These are phyloP conservation scores for Etia nguti DNA, from an alignment of 2,113 vertebrate genomes.

Conservation along the genomic window DNA sequence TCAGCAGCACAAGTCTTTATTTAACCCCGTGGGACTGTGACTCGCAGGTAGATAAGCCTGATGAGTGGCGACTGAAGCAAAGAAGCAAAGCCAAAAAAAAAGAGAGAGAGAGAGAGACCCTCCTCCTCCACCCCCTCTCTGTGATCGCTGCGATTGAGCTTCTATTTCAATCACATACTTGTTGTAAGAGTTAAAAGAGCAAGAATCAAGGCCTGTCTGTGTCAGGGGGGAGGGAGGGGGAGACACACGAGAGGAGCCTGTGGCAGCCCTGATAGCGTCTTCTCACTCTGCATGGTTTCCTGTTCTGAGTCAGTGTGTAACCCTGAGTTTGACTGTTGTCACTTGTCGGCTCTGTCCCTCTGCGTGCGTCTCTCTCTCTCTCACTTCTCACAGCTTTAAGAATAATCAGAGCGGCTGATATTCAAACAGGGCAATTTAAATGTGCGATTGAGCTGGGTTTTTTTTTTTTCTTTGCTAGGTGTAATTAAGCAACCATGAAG, in stretches of 20 bases:
- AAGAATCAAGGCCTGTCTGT: constrained; percentile 38
- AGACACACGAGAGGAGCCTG: constrained; percentile 11
- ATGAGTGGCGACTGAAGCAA: not conserved
- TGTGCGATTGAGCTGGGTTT: not conserved
- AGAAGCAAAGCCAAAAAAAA: not conserved
- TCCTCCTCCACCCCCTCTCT: not conserved
- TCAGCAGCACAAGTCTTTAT: not conserved
- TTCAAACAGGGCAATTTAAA: not conserved
- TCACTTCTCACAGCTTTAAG: not conserved
- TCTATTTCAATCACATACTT: constrained; percentile 66
- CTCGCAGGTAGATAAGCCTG: not conserved
- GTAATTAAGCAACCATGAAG: not conserved
- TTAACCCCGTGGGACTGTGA: not conserved
- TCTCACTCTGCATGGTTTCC: constrained; percentile 58
- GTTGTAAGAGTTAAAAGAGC: constrained; percentile 9
- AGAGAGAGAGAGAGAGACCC: not conserved
- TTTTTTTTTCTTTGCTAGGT: not conserved
- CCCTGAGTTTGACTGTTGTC: not conserved
- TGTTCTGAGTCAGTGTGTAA: constrained; percentile 55
- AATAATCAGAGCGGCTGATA: not conserved
- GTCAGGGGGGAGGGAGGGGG: not conserved
- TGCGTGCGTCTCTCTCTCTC: not conserved
- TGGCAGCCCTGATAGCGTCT: constrained; percentile 55
- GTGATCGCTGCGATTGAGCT: constrained; percentile 23
- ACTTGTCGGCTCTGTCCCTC: not conserved